Evolutionary conservation across 2,888 invertebrate species (phyloP).

Genomic region (Meta bourneti): DNA sequence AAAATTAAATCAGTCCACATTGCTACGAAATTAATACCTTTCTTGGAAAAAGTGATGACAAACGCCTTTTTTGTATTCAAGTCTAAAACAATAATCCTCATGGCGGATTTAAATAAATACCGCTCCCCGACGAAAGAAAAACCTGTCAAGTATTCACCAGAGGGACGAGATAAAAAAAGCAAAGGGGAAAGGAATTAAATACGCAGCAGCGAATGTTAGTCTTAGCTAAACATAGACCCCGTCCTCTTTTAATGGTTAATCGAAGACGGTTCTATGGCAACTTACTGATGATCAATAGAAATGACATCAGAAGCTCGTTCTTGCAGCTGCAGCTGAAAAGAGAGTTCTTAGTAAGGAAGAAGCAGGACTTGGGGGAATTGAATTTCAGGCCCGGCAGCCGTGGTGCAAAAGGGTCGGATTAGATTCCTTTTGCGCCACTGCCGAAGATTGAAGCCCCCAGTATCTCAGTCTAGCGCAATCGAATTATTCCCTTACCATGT

Average conservation of each 20-base stretch:
- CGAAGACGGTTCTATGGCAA: slow-evolving; percentile 54
- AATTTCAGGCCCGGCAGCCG: slow-evolving; percentile 33
- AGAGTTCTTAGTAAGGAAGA: slow-evolving; percentile 27
- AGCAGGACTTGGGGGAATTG: slow-evolving; percentile 49
- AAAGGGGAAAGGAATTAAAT: background rate
- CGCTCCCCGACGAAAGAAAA: background rate
- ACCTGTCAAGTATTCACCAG: slow-evolving; percentile 3
- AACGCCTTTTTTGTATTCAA: background rate
- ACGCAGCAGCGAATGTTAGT: background rate
- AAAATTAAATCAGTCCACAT: background rate
- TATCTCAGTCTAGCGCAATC: slow-evolving; percentile 9
- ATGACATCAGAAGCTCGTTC: slow-evolving; percentile 45
- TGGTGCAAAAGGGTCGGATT: slow-evolving; percentile 31
- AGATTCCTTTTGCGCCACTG: slow-evolving; percentile 35
- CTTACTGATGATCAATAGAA: slow-evolving; percentile 58
- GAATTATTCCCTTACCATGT: slow-evolving; percentile 59
- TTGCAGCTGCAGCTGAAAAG: slow-evolving; percentile 33
- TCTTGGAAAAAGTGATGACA: background rate
- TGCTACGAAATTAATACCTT: background rate
- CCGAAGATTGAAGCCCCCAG: slow-evolving; percentile 4
- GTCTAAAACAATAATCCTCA: background rate
- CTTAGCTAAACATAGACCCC: slow-evolving; percentile 27
- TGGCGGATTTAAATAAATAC: background rate
- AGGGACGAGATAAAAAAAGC: background rate
- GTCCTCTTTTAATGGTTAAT: slow-evolving; percentile 47